These are phyloP conservation scores for Tachyglossus aculeatus DNA, from an alignment of 2,797 vertebrate species.

Conservation along the genomic window DNA sequence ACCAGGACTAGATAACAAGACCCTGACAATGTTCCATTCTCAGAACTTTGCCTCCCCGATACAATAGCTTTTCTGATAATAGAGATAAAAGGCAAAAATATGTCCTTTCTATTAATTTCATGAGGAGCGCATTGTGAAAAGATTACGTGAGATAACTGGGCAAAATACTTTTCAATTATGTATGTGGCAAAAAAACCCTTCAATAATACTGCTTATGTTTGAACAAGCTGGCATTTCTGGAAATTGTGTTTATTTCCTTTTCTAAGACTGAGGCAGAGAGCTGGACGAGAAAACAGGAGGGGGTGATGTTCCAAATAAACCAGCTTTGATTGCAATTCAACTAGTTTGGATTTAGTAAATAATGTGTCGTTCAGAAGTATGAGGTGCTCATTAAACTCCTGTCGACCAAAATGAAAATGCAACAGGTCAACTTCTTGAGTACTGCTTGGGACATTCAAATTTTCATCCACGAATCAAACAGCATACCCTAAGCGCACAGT, in stretches of 20 bases:
- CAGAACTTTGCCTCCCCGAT: not conserved
- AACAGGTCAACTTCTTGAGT: not conserved
- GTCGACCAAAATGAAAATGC: too few relatives aligned
- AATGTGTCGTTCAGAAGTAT: not conserved
- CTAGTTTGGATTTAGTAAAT: not conserved
- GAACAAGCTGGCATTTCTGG: conserved; percentile 19
- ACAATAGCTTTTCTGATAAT: not conserved
- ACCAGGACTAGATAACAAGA: not conserved
- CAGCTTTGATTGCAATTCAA: not conserved
- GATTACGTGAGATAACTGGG: not conserved
- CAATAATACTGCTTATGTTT: not conserved
- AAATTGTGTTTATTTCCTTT: conserved; percentile 36
- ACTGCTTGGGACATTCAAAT: not conserved
- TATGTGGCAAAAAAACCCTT: not conserved
- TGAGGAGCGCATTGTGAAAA: not conserved
- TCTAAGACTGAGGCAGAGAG: conserved; percentile 5
- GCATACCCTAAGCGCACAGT: too few relatives aligned
- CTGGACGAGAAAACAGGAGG: conserved; percentile 14
- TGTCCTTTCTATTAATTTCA: not conserved
- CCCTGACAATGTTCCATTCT: accelerated
- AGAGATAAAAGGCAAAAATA: not conserved
- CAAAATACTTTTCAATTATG: not conserved
- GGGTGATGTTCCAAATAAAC: conserved; percentile 26
- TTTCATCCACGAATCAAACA: not conserved
- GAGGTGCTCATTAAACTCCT: not conserved